These are phyloP conservation scores for Anoplophora glabripennis DNA, from an alignment of 1,140 invertebrate species.

Conservation along the genomic window DNA sequence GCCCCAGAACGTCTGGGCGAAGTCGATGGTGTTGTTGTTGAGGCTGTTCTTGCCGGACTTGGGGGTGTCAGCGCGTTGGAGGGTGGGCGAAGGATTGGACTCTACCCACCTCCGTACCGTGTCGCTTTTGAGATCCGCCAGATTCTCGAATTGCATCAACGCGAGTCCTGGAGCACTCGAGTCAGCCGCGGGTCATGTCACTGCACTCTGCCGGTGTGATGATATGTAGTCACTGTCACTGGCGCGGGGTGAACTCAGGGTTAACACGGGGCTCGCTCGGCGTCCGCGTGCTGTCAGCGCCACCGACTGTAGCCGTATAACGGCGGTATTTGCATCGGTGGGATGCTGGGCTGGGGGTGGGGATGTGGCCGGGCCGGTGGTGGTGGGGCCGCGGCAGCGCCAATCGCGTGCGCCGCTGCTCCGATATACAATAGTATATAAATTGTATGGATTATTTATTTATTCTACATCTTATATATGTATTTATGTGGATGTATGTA, in stretches of 20 bases:
- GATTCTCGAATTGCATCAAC: conserved; percentile 37
- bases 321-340: conserved; percentile 43
- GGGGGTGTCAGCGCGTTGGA: conserved; percentile 37
- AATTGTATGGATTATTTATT: conserved; percentile 53
- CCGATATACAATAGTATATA: conserved; percentile 52
- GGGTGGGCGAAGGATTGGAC: conserved; percentile 43
- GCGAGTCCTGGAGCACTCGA: conserved; percentile 4
- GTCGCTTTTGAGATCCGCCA: conserved; percentile 49
- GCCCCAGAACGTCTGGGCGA: conserved; percentile 39
- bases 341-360: conserved; percentile 40
- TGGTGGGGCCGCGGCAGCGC: conserved; percentile 39
- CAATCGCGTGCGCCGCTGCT: conserved; percentile 35
- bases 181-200: conserved; percentile 21
- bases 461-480: conserved; percentile 51
- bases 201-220: conserved; percentile 8
- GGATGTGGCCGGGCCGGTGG: conserved; percentile 36
- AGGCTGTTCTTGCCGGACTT: conserved; percentile 33
- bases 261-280: conserved; percentile 9
- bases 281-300: conserved; percentile 32
- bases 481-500: conserved; percentile 50
- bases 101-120: conserved; percentile 49
- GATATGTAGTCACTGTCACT: conserved; percentile 27
- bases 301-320: conserved; percentile 43
- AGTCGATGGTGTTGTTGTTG: conserved; percentile 48
- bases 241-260: conserved; percentile 6